phyloP scores from a whole-genome alignment of 2,113 vertebrate species.

The Lampris incognitus region DNA sequence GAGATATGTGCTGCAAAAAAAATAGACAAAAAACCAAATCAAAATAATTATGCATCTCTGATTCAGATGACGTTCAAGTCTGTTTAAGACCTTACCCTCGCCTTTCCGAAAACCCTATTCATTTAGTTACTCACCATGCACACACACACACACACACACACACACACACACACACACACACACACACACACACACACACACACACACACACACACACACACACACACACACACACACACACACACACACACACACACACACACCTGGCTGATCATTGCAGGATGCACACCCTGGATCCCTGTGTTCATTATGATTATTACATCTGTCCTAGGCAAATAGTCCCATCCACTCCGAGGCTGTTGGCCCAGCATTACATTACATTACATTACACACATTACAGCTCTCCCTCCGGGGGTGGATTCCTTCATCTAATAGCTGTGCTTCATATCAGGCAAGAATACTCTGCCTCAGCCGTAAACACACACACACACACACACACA shows the following conservation, averaged over 20 bases:
- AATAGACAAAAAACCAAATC: too few species aligned
- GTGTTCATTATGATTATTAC: conserved; percentile 35
- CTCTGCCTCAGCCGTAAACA: background rate
- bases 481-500: background rate
- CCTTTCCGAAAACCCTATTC: background rate
- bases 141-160: conserved; percentile 7
- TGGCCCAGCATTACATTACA: conserved; percentile 46
- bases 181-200: background rate
- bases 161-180: conserved; percentile 3
- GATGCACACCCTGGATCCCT: background rate
- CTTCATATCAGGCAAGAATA: conserved; percentile 23
- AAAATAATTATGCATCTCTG: too few species aligned
- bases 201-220: conserved; percentile 7
- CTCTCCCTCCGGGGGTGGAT: conserved; percentile 21
- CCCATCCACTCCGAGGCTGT: conserved; percentile 10
- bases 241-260: conserved; percentile 5
- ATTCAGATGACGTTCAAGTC: too few species aligned
- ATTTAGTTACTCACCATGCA: background rate
- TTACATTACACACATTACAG: conserved; percentile 42
- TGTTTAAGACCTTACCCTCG: too few species aligned
- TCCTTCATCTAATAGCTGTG: conserved; percentile 43
- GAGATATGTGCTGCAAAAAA: too few species aligned
- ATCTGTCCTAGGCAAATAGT: conserved; percentile 37
- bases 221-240: conserved; percentile 17
- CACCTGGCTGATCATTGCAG: conserved; percentile 10